Percentiles rank a stretch among this genome's conserved stretches.
Evolutionary conservation across 2,888 invertebrate genomes (phyloP).

Genomic region (Parascotia fuliginaria): DNA sequence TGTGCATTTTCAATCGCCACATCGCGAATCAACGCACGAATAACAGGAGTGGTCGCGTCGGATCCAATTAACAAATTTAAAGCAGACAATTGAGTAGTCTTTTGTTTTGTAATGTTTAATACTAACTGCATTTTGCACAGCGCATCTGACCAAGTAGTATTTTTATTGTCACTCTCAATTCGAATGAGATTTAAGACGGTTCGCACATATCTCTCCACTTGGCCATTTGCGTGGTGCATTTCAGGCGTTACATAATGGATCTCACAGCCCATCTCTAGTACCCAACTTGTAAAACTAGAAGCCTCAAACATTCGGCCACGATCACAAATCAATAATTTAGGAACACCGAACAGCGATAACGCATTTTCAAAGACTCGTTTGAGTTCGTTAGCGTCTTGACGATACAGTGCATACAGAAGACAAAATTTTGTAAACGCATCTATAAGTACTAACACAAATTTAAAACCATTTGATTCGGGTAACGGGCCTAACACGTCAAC

Average conservation of each 20-base stretch:
- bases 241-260: slow-evolving; percentile 29
- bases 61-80: neutral
- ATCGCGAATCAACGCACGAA: neutral
- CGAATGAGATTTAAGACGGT: slow-evolving; percentile 29
- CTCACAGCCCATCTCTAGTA: slow-evolving; percentile 3
- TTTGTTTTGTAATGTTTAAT: neutral
- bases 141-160: neutral
- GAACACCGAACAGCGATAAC: slow-evolving; percentile 33
- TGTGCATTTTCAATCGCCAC: neutral
- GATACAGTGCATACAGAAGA: slow-evolving; percentile 10
- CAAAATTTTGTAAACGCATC: slow-evolving; percentile 19
- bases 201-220: slow-evolving; percentile 28
- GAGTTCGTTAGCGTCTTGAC: slow-evolving; percentile 35
- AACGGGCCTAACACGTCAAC: no score
- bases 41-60: no score
- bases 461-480: no score
- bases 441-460: slow-evolving; percentile 10
- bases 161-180: slow-evolving; percentile 1
- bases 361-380: slow-evolving; percentile 12
- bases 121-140: slow-evolving; percentile 10
- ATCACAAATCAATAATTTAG: slow-evolving; percentile 38
- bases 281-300: slow-evolving; percentile 14
- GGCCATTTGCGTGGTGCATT: slow-evolving; percentile 37
- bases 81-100: neutral
- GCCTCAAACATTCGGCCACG: no score